These are phyloP conservation scores for Saxicola maurus DNA, from an alignment of 2,797 vertebrate genomes.

Conservation along the genomic window DNA sequence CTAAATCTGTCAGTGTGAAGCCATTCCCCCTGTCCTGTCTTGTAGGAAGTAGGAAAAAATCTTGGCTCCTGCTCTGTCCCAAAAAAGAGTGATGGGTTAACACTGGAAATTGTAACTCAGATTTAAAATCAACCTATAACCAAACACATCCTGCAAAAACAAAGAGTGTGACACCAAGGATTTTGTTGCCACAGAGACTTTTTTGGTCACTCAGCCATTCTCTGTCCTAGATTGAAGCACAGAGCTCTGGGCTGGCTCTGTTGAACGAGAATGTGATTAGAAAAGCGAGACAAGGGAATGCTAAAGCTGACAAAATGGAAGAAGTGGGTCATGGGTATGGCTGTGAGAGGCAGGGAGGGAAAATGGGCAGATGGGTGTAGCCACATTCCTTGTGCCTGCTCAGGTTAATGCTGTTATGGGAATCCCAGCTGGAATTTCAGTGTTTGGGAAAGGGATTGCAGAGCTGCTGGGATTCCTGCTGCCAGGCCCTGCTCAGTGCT, in stretches of 20 bases:
- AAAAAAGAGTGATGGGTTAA: background rate
- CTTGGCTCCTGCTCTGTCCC: background rate
- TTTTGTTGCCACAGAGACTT: background rate
- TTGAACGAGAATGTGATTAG: background rate
- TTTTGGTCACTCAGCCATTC: background rate
- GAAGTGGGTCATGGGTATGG: background rate
- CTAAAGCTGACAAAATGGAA: background rate
- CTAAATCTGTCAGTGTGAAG: background rate
- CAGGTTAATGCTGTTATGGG: background rate
- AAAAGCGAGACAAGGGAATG: background rate
- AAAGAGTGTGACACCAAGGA: background rate
- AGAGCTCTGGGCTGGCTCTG: fast-evolving
- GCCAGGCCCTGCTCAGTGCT: background rate
- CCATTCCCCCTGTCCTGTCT: background rate
- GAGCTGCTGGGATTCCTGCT: background rate
- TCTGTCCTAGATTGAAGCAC: background rate
- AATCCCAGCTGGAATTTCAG: background rate
- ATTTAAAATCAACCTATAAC: background rate
- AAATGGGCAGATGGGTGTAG: constrained; percentile 3
- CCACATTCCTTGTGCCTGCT: background rate
- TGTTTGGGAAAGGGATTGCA: background rate
- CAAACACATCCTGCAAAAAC: background rate
- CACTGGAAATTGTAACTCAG: background rate
- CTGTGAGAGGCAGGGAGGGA: background rate
- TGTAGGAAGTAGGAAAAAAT: background rate